Evolutionary conservation across 2,113 vertebrate species (phyloP).

Genomic region (Phyllostomus hastatus): DNA sequence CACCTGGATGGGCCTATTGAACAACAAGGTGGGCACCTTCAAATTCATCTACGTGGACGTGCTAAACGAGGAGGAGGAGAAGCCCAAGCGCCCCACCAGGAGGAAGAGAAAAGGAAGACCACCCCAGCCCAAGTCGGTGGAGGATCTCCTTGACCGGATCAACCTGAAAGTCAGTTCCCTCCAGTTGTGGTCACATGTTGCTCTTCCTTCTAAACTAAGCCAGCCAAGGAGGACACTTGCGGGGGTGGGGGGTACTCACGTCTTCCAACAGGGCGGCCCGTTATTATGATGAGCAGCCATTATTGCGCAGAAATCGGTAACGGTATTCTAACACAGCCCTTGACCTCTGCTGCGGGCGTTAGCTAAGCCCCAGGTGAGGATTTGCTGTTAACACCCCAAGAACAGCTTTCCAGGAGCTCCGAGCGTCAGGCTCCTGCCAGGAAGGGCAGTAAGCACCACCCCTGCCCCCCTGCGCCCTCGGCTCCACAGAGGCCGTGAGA

Average conservation of each 20-base stretch:
- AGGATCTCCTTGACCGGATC: slow-evolving; percentile 96
- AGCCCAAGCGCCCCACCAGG: slow-evolving; percentile 92
- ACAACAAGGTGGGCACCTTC: slow-evolving; percentile 99
- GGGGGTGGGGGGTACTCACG: rapidly evolving
- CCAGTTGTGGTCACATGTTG: not conserved
- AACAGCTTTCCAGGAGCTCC: not conserved
- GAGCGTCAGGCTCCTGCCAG: not conserved
- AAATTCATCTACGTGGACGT: slow-evolving; percentile 99
- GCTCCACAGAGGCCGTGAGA: rapidly evolving
- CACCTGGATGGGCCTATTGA: slow-evolving; percentile 98
- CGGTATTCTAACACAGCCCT: rapidly evolving
- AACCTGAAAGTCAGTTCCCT: slow-evolving; percentile 89
- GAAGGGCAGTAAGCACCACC: not conserved
- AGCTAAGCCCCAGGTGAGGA: not conserved
- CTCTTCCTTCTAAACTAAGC: not conserved
- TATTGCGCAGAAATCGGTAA: not conserved
- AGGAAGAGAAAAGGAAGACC: slow-evolving; percentile 91
- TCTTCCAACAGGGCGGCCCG: rapidly evolving
- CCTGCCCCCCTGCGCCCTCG: rapidly evolving
- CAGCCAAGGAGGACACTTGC: not conserved
- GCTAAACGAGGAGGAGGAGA: slow-evolving; percentile 93
- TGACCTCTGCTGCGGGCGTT: not conserved
- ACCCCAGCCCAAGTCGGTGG: slow-evolving; percentile 95
- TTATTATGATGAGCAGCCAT: not conserved
- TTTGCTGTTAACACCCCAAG: not conserved